A percentile compares a stretch with the other conserved stretches of the same genome.
phyloP scores from a whole-genome alignment of 2,113 vertebrate genomes.

The Corvus hawaiiensis region DNA sequence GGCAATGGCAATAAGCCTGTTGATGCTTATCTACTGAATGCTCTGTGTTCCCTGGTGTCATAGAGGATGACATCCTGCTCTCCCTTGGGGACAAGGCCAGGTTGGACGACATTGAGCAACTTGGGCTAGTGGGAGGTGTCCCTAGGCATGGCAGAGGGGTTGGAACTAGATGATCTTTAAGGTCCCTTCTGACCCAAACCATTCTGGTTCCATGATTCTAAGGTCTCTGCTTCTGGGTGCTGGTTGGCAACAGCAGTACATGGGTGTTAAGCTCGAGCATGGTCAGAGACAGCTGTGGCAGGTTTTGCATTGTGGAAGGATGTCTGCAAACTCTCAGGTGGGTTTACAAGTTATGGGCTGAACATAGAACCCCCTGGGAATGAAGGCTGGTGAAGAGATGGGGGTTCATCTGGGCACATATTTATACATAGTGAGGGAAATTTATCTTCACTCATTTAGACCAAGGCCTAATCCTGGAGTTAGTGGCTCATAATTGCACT shows the following conservation, averaged over 20 bases:
- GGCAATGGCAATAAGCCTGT: neutral
- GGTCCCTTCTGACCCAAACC: neutral
- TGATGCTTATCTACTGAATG: neutral
- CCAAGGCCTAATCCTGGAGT: neutral
- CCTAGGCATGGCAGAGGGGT: neutral
- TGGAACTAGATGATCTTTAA: neutral
- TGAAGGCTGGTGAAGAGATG: neutral
- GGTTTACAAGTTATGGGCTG: neutral
- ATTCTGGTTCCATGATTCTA: neutral
- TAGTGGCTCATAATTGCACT: neutral
- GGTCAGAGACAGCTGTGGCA: neutral
- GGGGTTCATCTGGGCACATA: rapidly evolving
- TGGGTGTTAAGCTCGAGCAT: rapidly evolving
- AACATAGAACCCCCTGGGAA: neutral
- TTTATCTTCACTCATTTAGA: neutral
- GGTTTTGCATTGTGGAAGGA: neutral
- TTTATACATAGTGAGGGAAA: neutral
- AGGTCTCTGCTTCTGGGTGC: neutral
- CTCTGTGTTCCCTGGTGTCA: neutral
- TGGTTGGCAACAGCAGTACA: rapidly evolving
- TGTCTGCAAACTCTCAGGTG: rapidly evolving
- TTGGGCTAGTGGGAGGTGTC: neutral
- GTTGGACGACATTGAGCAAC: neutral
- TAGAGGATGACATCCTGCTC: rapidly evolving
- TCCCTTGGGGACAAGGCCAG: neutral